phyloP scores from a whole-genome alignment of 2,888 invertebrate genomes.

The Neocrepidodera transversa region DNA sequence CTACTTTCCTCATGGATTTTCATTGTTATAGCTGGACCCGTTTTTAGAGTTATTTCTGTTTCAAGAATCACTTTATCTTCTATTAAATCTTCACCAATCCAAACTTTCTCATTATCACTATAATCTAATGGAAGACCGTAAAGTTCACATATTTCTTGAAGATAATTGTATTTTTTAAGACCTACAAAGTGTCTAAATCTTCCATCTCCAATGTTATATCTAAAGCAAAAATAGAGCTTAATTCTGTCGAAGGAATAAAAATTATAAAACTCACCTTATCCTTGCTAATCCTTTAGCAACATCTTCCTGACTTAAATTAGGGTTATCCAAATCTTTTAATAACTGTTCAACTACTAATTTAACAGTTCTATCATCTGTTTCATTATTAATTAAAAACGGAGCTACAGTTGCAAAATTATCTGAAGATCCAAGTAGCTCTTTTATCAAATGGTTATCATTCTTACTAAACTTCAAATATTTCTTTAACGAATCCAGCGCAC shows the following conservation, averaged over 20 bases:
- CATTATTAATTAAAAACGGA: conserved; percentile 46
- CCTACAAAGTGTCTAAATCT: conserved; percentile 66
- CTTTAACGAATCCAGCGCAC: conserved; percentile 77
- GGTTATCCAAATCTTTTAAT: conserved; percentile 32
- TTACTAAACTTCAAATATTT: conserved; percentile 75
- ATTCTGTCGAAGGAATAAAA: not conserved
- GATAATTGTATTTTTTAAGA: conserved; percentile 60
- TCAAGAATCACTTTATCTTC: conserved; percentile 78
- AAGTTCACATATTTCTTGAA: conserved; percentile 68
- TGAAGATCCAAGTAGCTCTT: conserved; percentile 71
- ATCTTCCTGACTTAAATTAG: conserved; percentile 65
- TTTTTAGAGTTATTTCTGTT: conserved; percentile 82
- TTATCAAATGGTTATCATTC: conserved; percentile 71
- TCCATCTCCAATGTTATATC: conserved; percentile 64
- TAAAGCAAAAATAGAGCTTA: conserved; percentile 3
- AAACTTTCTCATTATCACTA: conserved; percentile 28
- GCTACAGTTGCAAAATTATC: conserved; percentile 65
- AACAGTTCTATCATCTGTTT: conserved; percentile 32
- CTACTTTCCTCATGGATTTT: conserved; percentile 76
- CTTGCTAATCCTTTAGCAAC: conserved; percentile 73
- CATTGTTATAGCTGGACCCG: conserved; percentile 84
- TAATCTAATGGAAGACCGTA: conserved; percentile 60
- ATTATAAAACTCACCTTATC: conserved; percentile 64
- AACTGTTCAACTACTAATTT: conserved; percentile 28
- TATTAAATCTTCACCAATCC: conserved; percentile 36